Evolutionary conservation across 2,888 invertebrate species (phyloP), one percentile per base, ranked within the genome.

Genomic region (Mimumesa dahlbomi): DNA sequence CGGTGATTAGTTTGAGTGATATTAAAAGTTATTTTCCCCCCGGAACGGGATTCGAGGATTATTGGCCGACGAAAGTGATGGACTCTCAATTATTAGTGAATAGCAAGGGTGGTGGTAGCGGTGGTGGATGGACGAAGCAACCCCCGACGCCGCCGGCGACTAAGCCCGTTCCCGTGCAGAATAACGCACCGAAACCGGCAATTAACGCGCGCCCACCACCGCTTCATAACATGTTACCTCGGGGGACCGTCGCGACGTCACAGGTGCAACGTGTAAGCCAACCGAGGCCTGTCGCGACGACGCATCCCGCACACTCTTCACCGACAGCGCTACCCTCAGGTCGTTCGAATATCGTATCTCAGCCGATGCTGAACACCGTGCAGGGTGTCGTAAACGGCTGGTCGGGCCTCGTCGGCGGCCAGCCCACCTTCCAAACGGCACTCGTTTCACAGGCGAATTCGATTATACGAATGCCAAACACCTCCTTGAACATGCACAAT

Each of bases 21-120:
- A 96, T 97, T 82, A 96, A 95, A 88, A 95, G 95, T 88, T 97
- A 97, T 87, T 97, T 97, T 84, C 96, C 96, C 0, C 95, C 95
- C 6, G 96, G 96, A 19, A 97, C 97, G 0, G 93, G 94, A 81
- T 97, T 97, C 86, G 97, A 97, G 87, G 96, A 97, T 84, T 97
- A 97, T 89, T 97, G 97, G 97, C 97, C 97, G 0, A 95, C 94
- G 87, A 96, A 96, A 90, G 95, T 95, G 63, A 94, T 95, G 73
- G 96, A 96, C 84, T 94, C 95, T 0, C 95, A 95, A 87, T 91
- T 96, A 16, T 90, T 96, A 45, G 93, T 95, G 80, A 93, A 92
- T 52, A 93, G 94, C 36, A 93, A 94, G 85, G 93, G 93, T 63
- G 88, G 89, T 42, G 89, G 89, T 16, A 89, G 89, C 63, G 91